Evolutionary conservation across 2,113 vertebrate species (phyloP).

Genomic region (Andinoacara biseriatus): DNA sequence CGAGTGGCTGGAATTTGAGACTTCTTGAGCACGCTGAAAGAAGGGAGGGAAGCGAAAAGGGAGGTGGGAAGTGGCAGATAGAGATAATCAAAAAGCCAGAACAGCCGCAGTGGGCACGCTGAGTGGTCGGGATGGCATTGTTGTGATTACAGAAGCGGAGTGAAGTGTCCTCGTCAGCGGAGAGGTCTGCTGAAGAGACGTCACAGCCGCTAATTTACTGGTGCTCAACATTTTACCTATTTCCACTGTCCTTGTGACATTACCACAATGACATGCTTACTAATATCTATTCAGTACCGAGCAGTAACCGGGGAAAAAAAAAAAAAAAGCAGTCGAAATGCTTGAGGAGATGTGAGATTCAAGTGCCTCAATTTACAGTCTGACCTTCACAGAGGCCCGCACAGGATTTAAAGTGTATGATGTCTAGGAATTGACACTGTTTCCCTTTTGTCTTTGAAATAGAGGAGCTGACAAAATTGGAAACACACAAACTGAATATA

Average conservation of each 20-base stretch:
- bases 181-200: slow-evolving; percentile 27
- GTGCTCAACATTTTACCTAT: slow-evolving; percentile 15
- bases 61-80: neutral
- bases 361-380: slow-evolving; percentile 24
- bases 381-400: slow-evolving; percentile 51
- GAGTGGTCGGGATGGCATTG: neutral
- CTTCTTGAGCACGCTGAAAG: neutral
- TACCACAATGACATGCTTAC: slow-evolving; percentile 21
- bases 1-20: slow-evolving; percentile 4
- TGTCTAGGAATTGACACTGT: slow-evolving; percentile 14
- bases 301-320: neutral
- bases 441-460: slow-evolving; percentile 5
- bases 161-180: slow-evolving; percentile 38
- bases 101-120: neutral
- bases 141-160: slow-evolving; percentile 33
- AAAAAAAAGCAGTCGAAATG: neutral
- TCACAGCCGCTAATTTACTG: slow-evolving; percentile 26
- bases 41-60: neutral
- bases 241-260: slow-evolving; percentile 23
- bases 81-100: slow-evolving; percentile 19
- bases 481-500: neutral
- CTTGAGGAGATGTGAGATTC: slow-evolving; percentile 13
- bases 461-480: slow-evolving; percentile 7
- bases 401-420: slow-evolving; percentile 18
- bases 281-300: slow-evolving; percentile 19